Percentiles rank a stretch among this genome's conserved stretches.
Evolutionary conservation across 2,797 vertebrate genomes (phyloP).

Genomic region (Tapirus indicus): DNA sequence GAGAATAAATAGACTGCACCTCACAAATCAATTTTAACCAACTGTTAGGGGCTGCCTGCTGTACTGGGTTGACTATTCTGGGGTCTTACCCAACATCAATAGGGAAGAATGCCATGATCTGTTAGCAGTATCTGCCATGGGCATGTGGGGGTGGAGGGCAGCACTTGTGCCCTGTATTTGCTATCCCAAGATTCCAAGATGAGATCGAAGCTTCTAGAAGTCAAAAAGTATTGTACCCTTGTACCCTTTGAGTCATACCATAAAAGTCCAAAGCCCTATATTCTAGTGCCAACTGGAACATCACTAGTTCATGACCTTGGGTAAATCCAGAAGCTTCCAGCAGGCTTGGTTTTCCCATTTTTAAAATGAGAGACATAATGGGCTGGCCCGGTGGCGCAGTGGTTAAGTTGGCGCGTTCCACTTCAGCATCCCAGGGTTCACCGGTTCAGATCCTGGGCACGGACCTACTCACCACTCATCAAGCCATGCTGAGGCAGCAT

Average conservation of each 20-base stretch:
- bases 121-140: background rate
- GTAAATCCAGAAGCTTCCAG: background rate
- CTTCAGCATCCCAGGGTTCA: no score
- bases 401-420: no score
- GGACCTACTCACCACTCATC: no score
- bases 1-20: background rate
- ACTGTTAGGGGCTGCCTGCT: background rate
- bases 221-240: background rate
- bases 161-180: accelerated
- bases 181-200: background rate
- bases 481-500: no score
- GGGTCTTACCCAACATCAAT: background rate
- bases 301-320: background rate
- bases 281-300: background rate
- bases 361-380: background rate
- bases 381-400: no score
- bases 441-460: no score
- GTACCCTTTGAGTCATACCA: background rate
- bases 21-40: background rate
- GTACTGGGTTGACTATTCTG: background rate
- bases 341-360: background rate
- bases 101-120: background rate
- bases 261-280: background rate
- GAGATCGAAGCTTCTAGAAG: background rate
- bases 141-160: no score